Evolutionary conservation across 2,888 invertebrate species (phyloP).

Genomic region (Hydrotaea diabolus): DNA sequence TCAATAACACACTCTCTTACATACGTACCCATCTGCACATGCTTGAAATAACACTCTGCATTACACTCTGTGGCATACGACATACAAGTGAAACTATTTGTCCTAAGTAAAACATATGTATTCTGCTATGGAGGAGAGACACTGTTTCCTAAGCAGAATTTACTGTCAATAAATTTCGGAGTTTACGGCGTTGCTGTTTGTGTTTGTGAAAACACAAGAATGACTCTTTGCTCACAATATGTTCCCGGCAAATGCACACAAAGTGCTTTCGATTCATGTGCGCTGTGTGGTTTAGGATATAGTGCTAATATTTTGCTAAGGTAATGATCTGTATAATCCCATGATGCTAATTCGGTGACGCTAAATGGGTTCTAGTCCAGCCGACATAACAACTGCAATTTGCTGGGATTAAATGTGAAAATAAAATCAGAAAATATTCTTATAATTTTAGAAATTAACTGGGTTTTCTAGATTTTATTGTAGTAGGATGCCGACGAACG

Average conservation of each 20-base stretch:
- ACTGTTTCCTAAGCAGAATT: slow-evolving; percentile 28
- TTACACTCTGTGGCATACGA: not conserved
- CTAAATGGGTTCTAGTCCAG: not conserved
- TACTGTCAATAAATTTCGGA: slow-evolving; percentile 31
- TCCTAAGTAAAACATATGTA: slow-evolving; percentile 10
- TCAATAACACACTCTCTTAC: too few species aligned
- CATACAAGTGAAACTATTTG: slow-evolving; percentile 17
- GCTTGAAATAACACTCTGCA: slow-evolving; percentile 16
- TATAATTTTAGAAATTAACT: not conserved
- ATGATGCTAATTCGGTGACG: not conserved
- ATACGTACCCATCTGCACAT: too few species aligned
- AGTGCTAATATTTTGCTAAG: slow-evolving; percentile 5
- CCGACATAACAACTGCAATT: too few species aligned
- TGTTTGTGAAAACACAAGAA: not conserved
- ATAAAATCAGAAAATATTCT: not conserved
- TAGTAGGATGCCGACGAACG: too few species aligned
- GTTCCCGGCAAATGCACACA: not conserved
- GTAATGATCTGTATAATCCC: slow-evolving; percentile 18
- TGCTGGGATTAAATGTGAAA: not conserved
- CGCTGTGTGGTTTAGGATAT: not conserved
- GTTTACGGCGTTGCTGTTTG: not conserved
- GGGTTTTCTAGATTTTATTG: too few species aligned
- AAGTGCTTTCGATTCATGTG: not conserved
- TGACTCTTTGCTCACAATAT: not conserved
- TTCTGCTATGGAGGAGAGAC: not conserved